Conservation (phyloP, 2,797 vertebrate species). For the Streptopelia turtur region DNA sequence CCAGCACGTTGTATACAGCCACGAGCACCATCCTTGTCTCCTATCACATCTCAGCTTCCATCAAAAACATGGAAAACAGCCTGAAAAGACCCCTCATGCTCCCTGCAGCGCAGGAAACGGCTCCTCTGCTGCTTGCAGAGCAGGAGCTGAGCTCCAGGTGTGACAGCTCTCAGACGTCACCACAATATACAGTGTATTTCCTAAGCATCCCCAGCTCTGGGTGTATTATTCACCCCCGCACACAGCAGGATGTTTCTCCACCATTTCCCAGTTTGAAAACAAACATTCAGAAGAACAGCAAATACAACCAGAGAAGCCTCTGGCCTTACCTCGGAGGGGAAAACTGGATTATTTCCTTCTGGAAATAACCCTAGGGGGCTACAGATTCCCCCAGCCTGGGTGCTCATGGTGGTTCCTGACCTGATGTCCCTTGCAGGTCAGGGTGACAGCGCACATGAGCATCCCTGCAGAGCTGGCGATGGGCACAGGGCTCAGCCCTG, state of each 20-base stretch:
- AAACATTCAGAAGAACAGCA: not conserved
- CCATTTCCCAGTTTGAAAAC: not conserved
- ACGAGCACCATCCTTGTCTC: not conserved
- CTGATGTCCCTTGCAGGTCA: fast-evolving
- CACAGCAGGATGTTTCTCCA: not conserved
- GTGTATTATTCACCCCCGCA: not conserved
- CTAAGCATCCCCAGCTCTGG: not conserved
- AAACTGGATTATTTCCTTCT: not conserved
- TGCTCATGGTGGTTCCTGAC: not conserved
- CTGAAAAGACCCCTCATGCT: not conserved
- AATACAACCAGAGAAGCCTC: not conserved
- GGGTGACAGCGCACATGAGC: fast-evolving
- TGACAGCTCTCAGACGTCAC: not conserved
- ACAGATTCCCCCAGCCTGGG: not conserved
- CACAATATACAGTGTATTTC: not conserved
- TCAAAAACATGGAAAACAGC: not conserved
- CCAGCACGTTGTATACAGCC: not conserved
- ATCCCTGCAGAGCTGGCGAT: not conserved
- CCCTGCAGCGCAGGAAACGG: fast-evolving
- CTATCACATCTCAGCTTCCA: not conserved
- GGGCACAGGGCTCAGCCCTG: not conserved
- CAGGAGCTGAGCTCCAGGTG: not conserved
- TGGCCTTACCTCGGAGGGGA: not conserved
- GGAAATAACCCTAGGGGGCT: not conserved
- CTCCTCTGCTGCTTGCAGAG: not conserved